Evolutionary conservation across 2,797 vertebrate genomes (phyloP).

Genomic region (Hippopotamyrus pictus): DNA sequence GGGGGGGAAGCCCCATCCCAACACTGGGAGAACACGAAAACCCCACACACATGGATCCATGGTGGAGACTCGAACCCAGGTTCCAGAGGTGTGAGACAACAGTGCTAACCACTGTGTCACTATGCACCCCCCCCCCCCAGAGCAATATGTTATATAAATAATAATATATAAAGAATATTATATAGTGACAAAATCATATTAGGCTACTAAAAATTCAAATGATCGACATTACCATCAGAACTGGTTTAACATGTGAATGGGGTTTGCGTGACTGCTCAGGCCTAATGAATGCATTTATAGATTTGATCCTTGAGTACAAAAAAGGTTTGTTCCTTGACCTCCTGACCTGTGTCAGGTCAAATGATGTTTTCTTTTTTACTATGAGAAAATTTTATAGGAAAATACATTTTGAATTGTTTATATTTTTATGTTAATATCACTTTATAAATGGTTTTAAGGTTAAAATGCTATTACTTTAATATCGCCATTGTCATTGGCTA

Average conservation of each 20-base stretch:
- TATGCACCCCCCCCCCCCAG: background rate
- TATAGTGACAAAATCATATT: background rate
- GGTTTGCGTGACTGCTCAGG: background rate
- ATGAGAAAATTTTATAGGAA: background rate
- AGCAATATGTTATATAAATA: background rate
- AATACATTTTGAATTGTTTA: background rate
- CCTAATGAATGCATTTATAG: background rate
- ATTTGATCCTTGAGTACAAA: background rate
- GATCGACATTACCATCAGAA: background rate
- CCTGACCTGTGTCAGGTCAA: conserved; percentile 5
- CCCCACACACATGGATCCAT: background rate
- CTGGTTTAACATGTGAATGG: background rate
- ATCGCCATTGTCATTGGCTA: background rate
- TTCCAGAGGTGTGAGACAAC: background rate
- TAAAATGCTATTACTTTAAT: background rate
- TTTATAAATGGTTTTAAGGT: background rate
- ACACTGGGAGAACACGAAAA: background rate
- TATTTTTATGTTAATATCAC: background rate
- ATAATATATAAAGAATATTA: background rate
- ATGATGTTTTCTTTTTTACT: background rate
- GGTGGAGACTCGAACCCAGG: background rate
- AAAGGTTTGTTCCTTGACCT: background rate
- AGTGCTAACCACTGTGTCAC: background rate
- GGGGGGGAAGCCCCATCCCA: background rate
- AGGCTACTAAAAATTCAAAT: background rate